Percentiles rank a stretch among this genome's conserved stretches.
phyloP scores from a whole-genome alignment of 2,797 vertebrate genomes.

The Psittacula echo region DNA sequence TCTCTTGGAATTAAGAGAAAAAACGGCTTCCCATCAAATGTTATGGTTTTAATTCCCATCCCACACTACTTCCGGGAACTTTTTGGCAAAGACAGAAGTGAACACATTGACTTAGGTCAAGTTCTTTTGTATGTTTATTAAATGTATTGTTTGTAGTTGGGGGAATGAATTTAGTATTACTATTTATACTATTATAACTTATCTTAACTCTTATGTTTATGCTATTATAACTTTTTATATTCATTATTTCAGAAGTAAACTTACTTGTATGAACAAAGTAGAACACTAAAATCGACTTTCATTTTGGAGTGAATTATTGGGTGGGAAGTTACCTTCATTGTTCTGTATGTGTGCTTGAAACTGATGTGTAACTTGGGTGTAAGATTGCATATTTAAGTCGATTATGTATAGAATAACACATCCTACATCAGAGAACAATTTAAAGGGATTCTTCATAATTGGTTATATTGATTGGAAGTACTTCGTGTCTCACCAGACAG shows the following conservation, averaged over 20 bases:
- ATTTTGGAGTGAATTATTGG: not conserved
- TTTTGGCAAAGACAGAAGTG: not conserved
- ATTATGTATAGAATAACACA: slow-evolving; percentile 31
- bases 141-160: not conserved
- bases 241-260: not conserved
- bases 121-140: not conserved
- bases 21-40: not conserved
- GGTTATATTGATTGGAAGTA: slow-evolving; percentile 57
- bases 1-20: not conserved
- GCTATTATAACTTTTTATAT: not conserved
- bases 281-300: not conserved
- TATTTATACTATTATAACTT: not conserved
- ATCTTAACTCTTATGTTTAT: not conserved
- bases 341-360: not conserved
- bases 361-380: not conserved
- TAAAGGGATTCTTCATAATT: slow-evolving; percentile 53
- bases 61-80: not conserved
- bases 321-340: not conserved
- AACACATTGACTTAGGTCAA: not conserved
- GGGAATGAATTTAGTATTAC: not conserved
- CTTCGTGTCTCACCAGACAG: slow-evolving; percentile 64
- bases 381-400: not conserved
- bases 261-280: not conserved
- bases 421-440: slow-evolving; percentile 57
- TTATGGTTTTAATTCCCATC: not conserved